A percentile compares a stretch with the other conserved stretches of the same genome.
Evolutionary conservation across 1,140 invertebrate species (phyloP).

Genomic region (Oryctes rhinoceros): DNA sequence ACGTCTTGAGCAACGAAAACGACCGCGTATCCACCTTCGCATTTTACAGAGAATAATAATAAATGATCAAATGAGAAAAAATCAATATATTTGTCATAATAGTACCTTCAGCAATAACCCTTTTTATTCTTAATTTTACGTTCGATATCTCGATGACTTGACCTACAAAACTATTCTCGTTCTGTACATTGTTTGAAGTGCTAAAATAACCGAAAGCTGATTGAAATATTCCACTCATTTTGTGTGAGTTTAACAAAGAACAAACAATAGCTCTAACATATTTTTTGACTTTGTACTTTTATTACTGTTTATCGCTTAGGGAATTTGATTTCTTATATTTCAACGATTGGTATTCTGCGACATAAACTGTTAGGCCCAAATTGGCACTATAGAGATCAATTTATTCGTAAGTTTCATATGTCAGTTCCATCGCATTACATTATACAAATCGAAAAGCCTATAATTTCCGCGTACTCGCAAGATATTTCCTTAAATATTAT

Average conservation of each 20-base stretch:
- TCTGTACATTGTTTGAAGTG: constrained; percentile 65
- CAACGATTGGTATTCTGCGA: too few relatives aligned
- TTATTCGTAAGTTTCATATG: too few relatives aligned
- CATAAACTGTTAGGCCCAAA: too few relatives aligned
- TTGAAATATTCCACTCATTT: constrained; percentile 89
- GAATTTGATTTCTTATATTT: not conserved
- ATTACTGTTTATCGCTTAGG: not conserved
- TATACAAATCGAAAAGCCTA: too few relatives aligned
- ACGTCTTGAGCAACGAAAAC: constrained; percentile 93
- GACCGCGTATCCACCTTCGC: constrained; percentile 92
- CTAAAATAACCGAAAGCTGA: constrained; percentile 87
- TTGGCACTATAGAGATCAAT: too few relatives aligned
- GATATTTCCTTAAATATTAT: too few relatives aligned
- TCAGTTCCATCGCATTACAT: too few relatives aligned
- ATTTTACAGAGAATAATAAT: constrained; percentile 47
- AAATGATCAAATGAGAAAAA: constrained; percentile 51
- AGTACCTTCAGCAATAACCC: constrained; percentile 92
- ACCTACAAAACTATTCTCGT: constrained; percentile 90
- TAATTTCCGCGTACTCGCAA: constrained; percentile 51
- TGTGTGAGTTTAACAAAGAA: constrained; percentile 47
- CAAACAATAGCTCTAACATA: constrained; percentile 2
- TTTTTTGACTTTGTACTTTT: not conserved
- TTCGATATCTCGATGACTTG: constrained; percentile 88
- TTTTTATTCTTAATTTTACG: constrained; percentile 87
- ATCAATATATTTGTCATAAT: constrained; percentile 51